Evolutionary conservation across 2,888 invertebrate species (phyloP), one percentile per base, ranked within the genome.

Genomic region (Andrena marginata): DNA sequence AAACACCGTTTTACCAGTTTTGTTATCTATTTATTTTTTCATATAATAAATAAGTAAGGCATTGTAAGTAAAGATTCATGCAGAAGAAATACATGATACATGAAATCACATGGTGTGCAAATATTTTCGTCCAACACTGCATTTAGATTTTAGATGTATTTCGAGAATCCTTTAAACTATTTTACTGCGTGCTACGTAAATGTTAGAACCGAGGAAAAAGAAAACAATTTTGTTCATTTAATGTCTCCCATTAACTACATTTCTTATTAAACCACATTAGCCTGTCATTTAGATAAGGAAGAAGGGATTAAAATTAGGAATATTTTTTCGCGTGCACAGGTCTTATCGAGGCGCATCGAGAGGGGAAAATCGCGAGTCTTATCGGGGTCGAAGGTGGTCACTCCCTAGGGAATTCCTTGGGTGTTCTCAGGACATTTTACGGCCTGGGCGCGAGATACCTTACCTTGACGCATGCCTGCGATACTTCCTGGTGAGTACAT

Each of bases 381-480:
- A 97, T 98, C 88, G 98, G 98, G 31, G 97, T 99, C 62, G 98
- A 98, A 95, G 98, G 98, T 49, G 99, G 99, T 7, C 98, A 99
- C 94, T 97, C 97, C 42, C 96, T 99, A 71, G 98, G 98, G 87
- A 98, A 97, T 92, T 98, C 98, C 67, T 94, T 99, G 89, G 98
- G 97, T 26, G 97, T 98, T 72, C 95, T 99, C 82, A 95, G 98
- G 85, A 97, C 98, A 90, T 97, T 98, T 94, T 98, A 98, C 94
- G 97, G 97, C 84, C 95, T 98, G 69, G 98, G 98, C 56, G 98
- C 97, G 75, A 96, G 96, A 80, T 98, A 98, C 94, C 96, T 99
- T 93, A 98, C 98, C 59, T 95, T 99, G 82, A 98, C 98, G 70
- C 98, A 98, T 94, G 97, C 97, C 89, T 99, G 98, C 94, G 98